These are phyloP conservation scores for Stegostoma tigrinum DNA, from an alignment of 2,113 vertebrate species.

Conservation along the genomic window DNA sequence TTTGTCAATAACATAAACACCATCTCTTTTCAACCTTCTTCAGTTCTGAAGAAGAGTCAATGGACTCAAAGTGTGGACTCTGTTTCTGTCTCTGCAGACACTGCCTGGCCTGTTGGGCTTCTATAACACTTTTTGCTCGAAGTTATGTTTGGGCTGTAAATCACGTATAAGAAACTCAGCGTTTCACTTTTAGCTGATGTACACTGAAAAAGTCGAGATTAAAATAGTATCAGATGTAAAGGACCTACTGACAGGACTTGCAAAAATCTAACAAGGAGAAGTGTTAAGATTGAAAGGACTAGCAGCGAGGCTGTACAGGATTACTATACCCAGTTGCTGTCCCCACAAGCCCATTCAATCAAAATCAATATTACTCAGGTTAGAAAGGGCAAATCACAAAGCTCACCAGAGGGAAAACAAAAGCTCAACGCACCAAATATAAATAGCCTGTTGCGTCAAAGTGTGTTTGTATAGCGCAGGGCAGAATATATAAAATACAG, in stretches of 20 bases:
- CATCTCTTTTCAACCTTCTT: too few relatives aligned
- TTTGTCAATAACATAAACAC: too few relatives aligned
- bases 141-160: neutral
- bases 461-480: neutral
- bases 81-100: too few relatives aligned
- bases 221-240: neutral
- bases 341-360: neutral
- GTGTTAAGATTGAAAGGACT: neutral
- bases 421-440: neutral
- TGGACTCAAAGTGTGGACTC: too few relatives aligned
- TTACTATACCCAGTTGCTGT: neutral
- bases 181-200: neutral
- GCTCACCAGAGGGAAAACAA: neutral
- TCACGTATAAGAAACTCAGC: neutral
- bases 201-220: neutral
- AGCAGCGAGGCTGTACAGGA: neutral
- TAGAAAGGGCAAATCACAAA: constrained; percentile 17
- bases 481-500: constrained; percentile 13
- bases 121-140: neutral
- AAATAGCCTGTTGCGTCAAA: neutral
- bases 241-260: neutral
- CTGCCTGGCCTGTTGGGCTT: too few relatives aligned
- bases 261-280: neutral
- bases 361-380: neutral
- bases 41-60: too few relatives aligned